Percentiles rank a stretch among this genome's conserved stretches.
Evolutionary conservation across 2,113 vertebrate species (phyloP).

Genomic region (Sarotherodon lohbergeri): DNA sequence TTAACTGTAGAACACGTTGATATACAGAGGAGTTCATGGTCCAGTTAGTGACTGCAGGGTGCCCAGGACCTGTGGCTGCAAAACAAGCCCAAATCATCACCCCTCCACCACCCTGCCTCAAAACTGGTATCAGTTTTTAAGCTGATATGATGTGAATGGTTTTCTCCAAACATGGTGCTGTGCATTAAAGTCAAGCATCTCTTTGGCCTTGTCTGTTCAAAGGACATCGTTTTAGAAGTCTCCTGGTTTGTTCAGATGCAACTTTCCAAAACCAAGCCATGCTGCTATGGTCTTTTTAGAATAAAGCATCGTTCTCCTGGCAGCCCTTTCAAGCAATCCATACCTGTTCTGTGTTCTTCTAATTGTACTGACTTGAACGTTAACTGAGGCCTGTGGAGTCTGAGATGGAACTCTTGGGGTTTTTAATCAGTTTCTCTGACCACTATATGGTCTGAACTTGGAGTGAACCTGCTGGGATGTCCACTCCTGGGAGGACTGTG

Average conservation of each 20-base stretch:
- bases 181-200: background rate
- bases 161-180: background rate
- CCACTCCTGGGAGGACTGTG: background rate
- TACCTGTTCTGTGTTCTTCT: background rate
- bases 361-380: background rate
- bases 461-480: background rate
- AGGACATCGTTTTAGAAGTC: background rate
- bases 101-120: background rate
- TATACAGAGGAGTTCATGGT: background rate
- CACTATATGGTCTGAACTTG: background rate
- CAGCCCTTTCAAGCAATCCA: background rate
- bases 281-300: background rate
- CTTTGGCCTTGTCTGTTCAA: background rate
- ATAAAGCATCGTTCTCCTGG: fast-evolving
- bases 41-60: background rate
- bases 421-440: background rate
- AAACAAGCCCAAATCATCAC: background rate
- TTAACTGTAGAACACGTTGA: background rate
- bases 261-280: background rate
- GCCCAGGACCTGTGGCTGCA: background rate
- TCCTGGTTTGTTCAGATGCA: background rate
- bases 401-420: fast-evolving
- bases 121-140: background rate
- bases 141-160: background rate
- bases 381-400: background rate